A percentile compares a stretch with the other conserved stretches of the same genome.
phyloP scores from a whole-genome alignment of 2,888 invertebrate genomes.

The Dasysyrphus albostriatus region DNA sequence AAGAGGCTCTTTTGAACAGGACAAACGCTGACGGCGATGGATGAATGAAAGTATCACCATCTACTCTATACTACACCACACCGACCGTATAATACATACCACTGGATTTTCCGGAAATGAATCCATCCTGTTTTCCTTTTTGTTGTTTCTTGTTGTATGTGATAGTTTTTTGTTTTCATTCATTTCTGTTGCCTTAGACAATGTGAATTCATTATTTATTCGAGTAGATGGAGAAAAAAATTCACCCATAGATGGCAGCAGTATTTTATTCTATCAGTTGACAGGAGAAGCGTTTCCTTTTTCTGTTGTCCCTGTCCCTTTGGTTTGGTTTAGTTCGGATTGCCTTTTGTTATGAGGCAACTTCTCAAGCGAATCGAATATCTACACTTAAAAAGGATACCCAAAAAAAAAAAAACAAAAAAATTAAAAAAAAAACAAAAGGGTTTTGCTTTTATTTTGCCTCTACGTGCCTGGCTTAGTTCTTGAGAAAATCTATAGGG shows the following conservation, averaged over 20 bases:
- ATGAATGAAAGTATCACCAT: conserved; percentile 13
- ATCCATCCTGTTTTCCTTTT: conserved; percentile 19
- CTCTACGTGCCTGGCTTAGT: not conserved
- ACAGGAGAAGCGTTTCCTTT: conserved; percentile 44
- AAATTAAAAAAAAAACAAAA: not conserved
- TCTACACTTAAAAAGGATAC: not conserved
- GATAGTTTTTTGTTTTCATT: not conserved
- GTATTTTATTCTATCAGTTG: conserved; percentile 54
- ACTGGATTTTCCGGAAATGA: conserved; percentile 41
- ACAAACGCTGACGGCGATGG: not conserved
- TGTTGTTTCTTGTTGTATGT: not conserved
- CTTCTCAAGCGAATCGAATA: conserved; percentile 40
- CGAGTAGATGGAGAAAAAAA: conserved; percentile 19
- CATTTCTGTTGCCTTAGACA: not conserved
- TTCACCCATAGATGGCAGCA: conserved; percentile 49
- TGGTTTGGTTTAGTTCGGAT: not conserved
- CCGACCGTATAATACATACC: not conserved
- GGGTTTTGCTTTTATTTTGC: conserved; percentile 8
- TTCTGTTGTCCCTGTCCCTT: conserved; percentile 4
- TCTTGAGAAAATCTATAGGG: not conserved
- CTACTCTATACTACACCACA: not conserved
- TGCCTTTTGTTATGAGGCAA: conserved; percentile 13
- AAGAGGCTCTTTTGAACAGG: conserved; percentile 3
- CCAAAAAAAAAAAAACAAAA: not conserved
- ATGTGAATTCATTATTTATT: conserved; percentile 39